Percentiles rank a stretch among this genome's conserved stretches.
These are phyloP conservation scores for Notothenia rossii DNA, from an alignment of 2,113 vertebrate species.

Conservation along the genomic window DNA sequence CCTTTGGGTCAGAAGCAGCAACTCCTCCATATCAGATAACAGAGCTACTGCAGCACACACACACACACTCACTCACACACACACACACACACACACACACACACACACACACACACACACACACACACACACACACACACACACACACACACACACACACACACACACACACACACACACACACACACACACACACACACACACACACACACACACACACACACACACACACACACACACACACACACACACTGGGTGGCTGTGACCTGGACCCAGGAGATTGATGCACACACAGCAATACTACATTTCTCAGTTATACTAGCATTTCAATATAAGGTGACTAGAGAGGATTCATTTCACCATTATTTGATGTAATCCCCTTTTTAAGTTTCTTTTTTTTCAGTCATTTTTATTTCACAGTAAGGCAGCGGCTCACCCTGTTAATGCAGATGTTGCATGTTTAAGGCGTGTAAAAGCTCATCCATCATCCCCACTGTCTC, in stretches of 20 bases:
- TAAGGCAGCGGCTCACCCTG: constrained; percentile 21
- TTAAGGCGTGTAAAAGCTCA: constrained; percentile 62
- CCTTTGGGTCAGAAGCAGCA: constrained; percentile 56
- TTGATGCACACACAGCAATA: neutral
- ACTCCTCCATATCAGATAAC: constrained; percentile 67
- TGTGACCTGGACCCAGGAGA: constrained; percentile 50
- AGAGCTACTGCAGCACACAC: constrained; percentile 16
- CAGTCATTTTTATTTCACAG: neutral
- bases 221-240: neutral
- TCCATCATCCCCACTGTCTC: constrained; percentile 56
- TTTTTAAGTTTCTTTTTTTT: constrained; percentile 2
- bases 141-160: neutral
- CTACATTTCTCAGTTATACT: neutral
- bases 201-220: neutral
- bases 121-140: constrained; percentile 4
- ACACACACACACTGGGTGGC: neutral
- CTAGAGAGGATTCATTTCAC: constrained; percentile 23
- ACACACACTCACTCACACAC: constrained; percentile 5
- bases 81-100: neutral
- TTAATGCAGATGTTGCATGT: constrained; percentile 84
- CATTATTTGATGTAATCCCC: neutral
- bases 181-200: neutral
- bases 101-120: too few species aligned
- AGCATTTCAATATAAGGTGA: neutral
- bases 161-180: neutral